phyloP scores from a whole-genome alignment of 2,888 invertebrate genomes.

The Synergus itoensis region DNA sequence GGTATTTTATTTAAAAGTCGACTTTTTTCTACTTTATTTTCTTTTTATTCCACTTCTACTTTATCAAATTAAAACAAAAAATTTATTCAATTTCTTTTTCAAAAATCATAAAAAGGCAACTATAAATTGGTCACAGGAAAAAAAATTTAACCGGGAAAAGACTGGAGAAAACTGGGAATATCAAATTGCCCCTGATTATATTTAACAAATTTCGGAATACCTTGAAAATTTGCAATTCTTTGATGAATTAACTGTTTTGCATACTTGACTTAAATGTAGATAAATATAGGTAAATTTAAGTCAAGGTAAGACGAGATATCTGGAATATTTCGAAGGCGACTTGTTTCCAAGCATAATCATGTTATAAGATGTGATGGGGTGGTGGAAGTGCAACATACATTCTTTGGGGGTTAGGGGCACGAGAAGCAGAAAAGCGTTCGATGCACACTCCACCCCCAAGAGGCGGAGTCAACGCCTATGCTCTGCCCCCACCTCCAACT shows the following conservation, averaged over 20 bases:
- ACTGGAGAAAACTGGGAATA: too few relatives aligned
- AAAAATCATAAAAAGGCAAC: too few relatives aligned
- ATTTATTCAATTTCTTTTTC: too few relatives aligned
- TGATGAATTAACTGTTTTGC: background rate
- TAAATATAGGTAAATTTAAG: background rate
- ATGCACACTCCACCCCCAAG: constrained; percentile 71
- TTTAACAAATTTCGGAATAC: too few relatives aligned
- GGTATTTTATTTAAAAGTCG: too few relatives aligned
- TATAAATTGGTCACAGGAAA: too few relatives aligned
- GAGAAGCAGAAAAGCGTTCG: constrained; percentile 62
- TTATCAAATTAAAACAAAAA: too few relatives aligned
- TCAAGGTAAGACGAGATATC: background rate
- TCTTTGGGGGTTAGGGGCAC: constrained; percentile 47
- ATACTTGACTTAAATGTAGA: background rate
- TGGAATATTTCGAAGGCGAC: constrained; percentile 53
- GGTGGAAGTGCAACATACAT: constrained; percentile 74
- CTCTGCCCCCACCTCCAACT: constrained; percentile 64
- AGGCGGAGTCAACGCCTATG: constrained; percentile 75
- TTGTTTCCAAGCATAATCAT: constrained; percentile 62
- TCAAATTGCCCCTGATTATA: too few relatives aligned
- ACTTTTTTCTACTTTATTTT: too few relatives aligned
- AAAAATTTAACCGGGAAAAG: too few relatives aligned
- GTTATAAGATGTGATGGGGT: constrained; percentile 46
- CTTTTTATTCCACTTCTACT: too few relatives aligned
- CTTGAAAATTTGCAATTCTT: background rate